These are phyloP conservation scores for Baryphthengus martii DNA, from an alignment of 2,113 vertebrate species.

Conservation along the genomic window DNA sequence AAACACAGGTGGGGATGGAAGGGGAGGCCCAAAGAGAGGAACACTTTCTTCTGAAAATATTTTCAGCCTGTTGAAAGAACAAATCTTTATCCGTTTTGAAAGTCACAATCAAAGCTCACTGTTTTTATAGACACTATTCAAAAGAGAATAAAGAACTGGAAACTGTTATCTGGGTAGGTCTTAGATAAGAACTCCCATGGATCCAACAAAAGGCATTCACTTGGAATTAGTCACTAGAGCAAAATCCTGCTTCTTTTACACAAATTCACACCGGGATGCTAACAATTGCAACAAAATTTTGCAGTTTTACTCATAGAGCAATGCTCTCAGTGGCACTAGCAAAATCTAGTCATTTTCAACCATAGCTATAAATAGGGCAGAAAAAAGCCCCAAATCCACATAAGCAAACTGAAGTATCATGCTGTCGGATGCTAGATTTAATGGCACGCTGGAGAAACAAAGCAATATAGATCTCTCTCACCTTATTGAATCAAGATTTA, in stretches of 20 bases:
- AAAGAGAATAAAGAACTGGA: not conserved
- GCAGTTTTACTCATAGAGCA: not conserved
- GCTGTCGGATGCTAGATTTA: no score
- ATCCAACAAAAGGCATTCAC: not conserved
- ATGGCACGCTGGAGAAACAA: no score
- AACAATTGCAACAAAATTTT: not conserved
- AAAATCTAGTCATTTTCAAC: not conserved
- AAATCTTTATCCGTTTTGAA: not conserved
- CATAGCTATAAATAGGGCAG: no score
- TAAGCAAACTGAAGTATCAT: no score
- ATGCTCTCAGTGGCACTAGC: not conserved
- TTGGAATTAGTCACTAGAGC: not conserved
- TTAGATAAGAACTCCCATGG: not conserved
- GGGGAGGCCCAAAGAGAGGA: conserved; percentile 94
- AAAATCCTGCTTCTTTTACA: not conserved
- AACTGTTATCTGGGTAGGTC: not conserved
- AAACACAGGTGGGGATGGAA: conserved; percentile 94
- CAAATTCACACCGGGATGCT: not conserved
- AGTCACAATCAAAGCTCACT: not conserved
- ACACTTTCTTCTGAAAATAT: conserved; percentile 99
- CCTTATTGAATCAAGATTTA: no score
- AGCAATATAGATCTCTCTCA: no score
- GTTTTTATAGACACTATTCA: not conserved
- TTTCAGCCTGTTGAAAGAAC: conserved; percentile 85
- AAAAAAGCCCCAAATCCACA: no score